phyloP scores from a whole-genome alignment of 2,113 vertebrate genomes.

The Heloderma charlesbogerti region DNA sequence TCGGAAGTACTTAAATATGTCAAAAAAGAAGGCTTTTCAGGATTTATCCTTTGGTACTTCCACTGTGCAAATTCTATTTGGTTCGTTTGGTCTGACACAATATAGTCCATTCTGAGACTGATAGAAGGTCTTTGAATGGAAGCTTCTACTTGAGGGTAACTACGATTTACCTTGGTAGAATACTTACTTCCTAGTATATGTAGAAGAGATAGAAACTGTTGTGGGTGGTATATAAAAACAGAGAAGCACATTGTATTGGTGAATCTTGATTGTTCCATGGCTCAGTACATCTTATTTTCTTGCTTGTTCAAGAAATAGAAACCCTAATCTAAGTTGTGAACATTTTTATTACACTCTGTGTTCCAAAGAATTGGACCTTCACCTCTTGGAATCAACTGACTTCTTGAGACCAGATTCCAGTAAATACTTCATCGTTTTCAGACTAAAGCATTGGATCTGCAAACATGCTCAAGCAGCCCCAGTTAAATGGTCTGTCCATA shows the following conservation, averaged over 20 bases:
- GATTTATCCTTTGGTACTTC: background rate
- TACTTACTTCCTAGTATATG: background rate
- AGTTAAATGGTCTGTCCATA: background rate
- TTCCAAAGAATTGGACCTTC: background rate
- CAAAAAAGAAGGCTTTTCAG: conserved; percentile 1
- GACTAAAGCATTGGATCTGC: background rate
- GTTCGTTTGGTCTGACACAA: background rate
- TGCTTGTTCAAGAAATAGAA: background rate
- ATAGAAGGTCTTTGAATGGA: conserved; percentile 46
- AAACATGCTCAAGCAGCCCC: background rate
- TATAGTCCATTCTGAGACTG: conserved; percentile 59
- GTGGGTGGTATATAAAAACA: background rate
- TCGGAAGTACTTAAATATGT: background rate
- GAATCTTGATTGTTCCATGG: background rate
- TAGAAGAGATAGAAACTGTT: background rate
- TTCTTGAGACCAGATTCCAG: background rate
- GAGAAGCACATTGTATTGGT: background rate
- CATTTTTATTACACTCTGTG: background rate
- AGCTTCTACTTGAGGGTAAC: background rate
- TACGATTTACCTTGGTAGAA: conserved; percentile 20
- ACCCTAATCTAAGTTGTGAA: background rate
- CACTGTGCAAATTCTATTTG: background rate
- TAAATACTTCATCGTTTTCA: background rate
- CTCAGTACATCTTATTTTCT: background rate
- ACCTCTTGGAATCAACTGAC: background rate